Percentiles rank a stretch among this genome's conserved stretches.
Conservation (phyloP, 2,113 vertebrate species). For the Gasterosteus aculeatus region DNA sequence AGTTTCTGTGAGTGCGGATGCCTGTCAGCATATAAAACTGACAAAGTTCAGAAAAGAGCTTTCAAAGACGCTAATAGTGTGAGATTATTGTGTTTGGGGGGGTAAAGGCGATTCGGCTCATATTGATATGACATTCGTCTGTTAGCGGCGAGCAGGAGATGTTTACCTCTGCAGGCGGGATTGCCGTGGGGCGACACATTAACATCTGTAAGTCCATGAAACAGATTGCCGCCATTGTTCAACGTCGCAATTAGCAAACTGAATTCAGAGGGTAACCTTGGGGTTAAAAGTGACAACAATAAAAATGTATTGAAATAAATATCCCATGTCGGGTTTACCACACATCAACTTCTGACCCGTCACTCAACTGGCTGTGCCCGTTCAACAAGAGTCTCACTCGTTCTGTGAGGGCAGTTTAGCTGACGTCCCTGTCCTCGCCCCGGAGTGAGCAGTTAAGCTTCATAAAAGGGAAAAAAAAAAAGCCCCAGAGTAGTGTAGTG, state of each 20-base stretch:
- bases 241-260: neutral
- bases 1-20: slow-evolving; percentile 34
- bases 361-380: slow-evolving; percentile 57
- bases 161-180: slow-evolving; percentile 41
- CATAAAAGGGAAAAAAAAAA: slow-evolving; percentile 28
- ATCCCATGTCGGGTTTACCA: neutral
- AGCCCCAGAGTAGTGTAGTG: slow-evolving; percentile 52
- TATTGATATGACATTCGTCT: slow-evolving; percentile 72
- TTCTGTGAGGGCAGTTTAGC: slow-evolving; percentile 44
- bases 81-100: slow-evolving; percentile 10
- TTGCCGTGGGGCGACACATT: slow-evolving; percentile 35
- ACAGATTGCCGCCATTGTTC: neutral
- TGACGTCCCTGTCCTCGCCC: slow-evolving; percentile 57
- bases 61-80: slow-evolving; percentile 34
- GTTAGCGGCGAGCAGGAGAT: slow-evolving; percentile 56
- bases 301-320: neutral
- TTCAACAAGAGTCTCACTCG: slow-evolving; percentile 34
- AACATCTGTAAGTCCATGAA: slow-evolving; percentile 61
- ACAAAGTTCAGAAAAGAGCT: slow-evolving; percentile 61
- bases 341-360: slow-evolving; percentile 48
- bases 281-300: neutral
- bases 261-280: neutral
- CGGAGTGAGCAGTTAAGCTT: slow-evolving; percentile 53
- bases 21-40: slow-evolving; percentile 75
- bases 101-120: slow-evolving; percentile 61